These are phyloP conservation scores for Poeciliopsis presidionis DNA, from an alignment of 2,797 vertebrate genomes.

Conservation along the genomic window DNA sequence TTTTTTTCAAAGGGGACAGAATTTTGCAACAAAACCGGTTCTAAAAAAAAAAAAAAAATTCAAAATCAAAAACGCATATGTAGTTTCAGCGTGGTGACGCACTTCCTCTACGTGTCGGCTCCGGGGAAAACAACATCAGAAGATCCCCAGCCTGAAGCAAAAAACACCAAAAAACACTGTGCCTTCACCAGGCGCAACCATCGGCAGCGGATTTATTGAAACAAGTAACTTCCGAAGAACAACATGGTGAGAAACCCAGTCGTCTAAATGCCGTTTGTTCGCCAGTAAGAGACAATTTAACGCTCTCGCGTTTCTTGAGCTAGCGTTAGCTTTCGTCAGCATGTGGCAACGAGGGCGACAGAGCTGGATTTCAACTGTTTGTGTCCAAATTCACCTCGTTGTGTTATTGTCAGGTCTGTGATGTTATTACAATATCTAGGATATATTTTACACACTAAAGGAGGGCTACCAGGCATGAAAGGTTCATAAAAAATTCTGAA, in stretches of 20 bases:
- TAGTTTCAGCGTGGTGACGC: conserved; percentile 14
- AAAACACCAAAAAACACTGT: conserved; percentile 28
- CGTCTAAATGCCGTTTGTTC: accelerated
- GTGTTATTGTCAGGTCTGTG: background rate
- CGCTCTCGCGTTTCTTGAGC: conserved; percentile 28
- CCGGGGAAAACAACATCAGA: conserved; percentile 75
- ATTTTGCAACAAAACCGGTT: background rate
- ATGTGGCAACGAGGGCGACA: conserved; percentile 47
- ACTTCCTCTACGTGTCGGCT: conserved; percentile 75
- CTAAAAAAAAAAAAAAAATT: background rate
- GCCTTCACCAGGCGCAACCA: background rate
- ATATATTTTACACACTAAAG: background rate
- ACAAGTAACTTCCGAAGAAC: conserved; percentile 26
- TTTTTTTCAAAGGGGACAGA: background rate
- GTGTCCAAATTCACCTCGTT: background rate
- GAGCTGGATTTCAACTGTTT: background rate
- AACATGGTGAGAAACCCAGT: conserved; percentile 74
- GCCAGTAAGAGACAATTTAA: background rate
- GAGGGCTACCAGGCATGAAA: background rate
- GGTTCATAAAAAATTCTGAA: background rate
- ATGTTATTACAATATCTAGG: background rate
- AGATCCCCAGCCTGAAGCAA: conserved; percentile 56
- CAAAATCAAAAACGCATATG: conserved; percentile 6
- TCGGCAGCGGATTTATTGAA: background rate
- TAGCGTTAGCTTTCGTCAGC: conserved; percentile 60